Percentiles rank a stretch among this genome's conserved stretches.
These are phyloP conservation scores for Ceratitis capitata DNA, from an alignment of 1,140 invertebrate genomes.

Conservation along the genomic window DNA sequence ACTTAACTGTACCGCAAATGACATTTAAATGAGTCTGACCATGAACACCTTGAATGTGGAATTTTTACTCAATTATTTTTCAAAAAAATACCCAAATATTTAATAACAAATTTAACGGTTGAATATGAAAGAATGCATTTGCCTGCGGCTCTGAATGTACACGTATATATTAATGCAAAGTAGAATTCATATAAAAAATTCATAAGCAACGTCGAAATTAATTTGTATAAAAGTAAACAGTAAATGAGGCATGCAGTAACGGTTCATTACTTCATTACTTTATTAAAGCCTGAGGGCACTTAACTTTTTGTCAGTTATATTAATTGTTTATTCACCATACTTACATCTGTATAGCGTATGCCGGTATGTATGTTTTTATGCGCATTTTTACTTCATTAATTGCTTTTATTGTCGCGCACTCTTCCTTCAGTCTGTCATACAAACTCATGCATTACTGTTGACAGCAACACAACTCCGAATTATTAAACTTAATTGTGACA, in stretches of 20 bases:
- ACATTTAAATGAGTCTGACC: too few species aligned
- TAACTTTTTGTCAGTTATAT: not conserved
- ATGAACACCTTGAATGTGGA: too few species aligned
- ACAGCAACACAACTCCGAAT: not conserved
- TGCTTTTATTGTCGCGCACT: not conserved
- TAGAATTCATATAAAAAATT: not conserved
- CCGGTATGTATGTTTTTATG: not conserved
- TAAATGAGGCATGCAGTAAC: not conserved
- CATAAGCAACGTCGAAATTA: not conserved
- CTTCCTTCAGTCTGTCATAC: not conserved
- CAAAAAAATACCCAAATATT: too few species aligned
- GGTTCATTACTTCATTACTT: not conserved
- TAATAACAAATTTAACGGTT: not conserved
- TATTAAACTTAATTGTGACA: not conserved
- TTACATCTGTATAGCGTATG: too few species aligned
- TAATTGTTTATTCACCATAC: too few species aligned
- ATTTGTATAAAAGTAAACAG: not conserved
- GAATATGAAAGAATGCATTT: not conserved
- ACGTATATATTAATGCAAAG: too few species aligned
- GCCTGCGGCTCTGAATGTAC: too few species aligned
- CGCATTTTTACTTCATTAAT: not conserved
- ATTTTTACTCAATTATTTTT: too few species aligned
- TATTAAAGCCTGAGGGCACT: not conserved
- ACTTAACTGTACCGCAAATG: too few species aligned
- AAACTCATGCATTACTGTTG: not conserved